These are phyloP conservation scores for Protaetia brevitarsis DNA, from an alignment of 1,140 invertebrate genomes.

Conservation along the genomic window DNA sequence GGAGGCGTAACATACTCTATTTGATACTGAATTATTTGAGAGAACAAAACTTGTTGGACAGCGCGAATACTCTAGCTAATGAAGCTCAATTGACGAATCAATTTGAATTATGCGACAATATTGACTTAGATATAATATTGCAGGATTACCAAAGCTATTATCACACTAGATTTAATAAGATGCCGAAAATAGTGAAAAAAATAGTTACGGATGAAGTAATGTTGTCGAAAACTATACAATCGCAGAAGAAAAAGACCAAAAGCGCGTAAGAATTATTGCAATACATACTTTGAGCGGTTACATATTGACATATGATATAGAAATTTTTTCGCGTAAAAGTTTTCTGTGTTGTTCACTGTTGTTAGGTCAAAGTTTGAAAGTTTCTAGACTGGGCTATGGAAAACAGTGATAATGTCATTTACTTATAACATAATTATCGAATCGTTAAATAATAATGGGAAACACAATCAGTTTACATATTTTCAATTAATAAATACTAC, in stretches of 20 bases:
- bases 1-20: slow-evolving; percentile 73
- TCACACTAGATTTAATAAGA: slow-evolving; percentile 78
- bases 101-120: slow-evolving; percentile 84
- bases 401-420: no score
- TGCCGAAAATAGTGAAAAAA: slow-evolving; percentile 69
- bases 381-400: no score
- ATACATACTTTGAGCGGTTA: no score
- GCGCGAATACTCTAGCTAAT: slow-evolving; percentile 57
- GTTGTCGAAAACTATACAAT: neutral
- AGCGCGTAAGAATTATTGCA: slow-evolving; percentile 9
- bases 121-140: slow-evolving; percentile 82
- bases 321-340: no score
- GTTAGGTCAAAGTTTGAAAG: no score
- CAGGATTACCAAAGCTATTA: slow-evolving; percentile 88
- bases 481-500: no score
- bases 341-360: no score
- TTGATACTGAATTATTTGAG: slow-evolving; percentile 73
- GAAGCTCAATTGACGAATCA: slow-evolving; percentile 68
- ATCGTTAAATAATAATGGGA: no score
- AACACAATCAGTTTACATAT: no score
- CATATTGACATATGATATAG: no score
- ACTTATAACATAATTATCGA: no score
- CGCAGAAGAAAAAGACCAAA: neutral
- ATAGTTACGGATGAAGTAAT: slow-evolving; percentile 7
- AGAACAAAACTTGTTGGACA: slow-evolving; percentile 67